These are phyloP conservation scores for Lepus europaeus DNA, from an alignment of 2,113 vertebrate species.

Conservation along the genomic window DNA sequence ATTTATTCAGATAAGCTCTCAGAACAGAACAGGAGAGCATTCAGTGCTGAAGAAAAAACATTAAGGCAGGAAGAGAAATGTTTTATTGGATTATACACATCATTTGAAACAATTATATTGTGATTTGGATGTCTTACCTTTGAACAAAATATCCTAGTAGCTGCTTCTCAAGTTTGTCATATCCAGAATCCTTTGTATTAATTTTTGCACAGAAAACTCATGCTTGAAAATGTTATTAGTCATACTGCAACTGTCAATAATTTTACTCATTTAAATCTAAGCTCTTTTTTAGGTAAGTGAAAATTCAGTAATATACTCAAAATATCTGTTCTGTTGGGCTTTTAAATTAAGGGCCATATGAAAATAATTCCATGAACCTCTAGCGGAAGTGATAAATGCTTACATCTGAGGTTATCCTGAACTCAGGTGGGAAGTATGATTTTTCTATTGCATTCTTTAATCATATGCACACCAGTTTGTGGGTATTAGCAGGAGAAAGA, in stretches of 20 bases:
- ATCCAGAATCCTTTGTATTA: background rate
- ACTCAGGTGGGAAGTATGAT: background rate
- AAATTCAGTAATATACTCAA: conserved; percentile 18
- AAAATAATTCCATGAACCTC: background rate
- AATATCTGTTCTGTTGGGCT: background rate
- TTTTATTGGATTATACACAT: conserved; percentile 17
- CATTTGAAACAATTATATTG: background rate
- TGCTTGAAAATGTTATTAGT: background rate
- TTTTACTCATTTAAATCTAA: background rate
- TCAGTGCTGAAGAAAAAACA: conserved; percentile 17
- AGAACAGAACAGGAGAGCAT: background rate
- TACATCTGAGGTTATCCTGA: background rate
- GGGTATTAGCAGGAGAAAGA: background rate
- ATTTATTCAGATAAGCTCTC: conserved; percentile 29
- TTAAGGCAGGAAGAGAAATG: background rate
- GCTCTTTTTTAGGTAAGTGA: background rate
- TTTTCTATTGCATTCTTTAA: background rate
- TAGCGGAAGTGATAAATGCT: background rate
- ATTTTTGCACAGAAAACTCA: conserved; percentile 43
- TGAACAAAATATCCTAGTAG: conserved; percentile 7
- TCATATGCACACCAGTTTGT: background rate
- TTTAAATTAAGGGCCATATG: background rate
- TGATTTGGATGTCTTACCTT: conserved; percentile 36
- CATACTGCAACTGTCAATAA: background rate
- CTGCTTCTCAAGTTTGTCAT: conserved; percentile 24